Evolutionary conservation across 2,888 invertebrate species (phyloP).

Genomic region (Cistogaster globosa): DNA sequence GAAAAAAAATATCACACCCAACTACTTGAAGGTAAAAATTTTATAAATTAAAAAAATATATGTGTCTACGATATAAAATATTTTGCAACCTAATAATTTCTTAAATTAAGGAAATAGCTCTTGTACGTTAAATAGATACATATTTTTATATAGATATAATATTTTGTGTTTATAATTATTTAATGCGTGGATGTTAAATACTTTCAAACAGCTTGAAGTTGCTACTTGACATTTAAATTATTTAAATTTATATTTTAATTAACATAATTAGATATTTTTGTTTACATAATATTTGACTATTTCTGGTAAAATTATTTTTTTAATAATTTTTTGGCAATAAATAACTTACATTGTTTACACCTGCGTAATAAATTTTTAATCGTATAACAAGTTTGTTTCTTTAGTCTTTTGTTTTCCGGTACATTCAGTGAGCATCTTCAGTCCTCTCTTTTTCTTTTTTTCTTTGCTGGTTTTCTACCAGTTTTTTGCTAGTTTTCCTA

Average conservation of each 20-base stretch:
- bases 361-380: conserved; percentile 55
- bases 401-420: conserved; percentile 65
- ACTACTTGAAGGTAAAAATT: too few relatives aligned
- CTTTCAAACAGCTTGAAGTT: conserved; percentile 28
- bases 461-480: conserved; percentile 18
- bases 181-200: conserved; percentile 48
- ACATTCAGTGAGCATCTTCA: background rate
- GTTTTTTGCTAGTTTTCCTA: conserved; percentile 22
- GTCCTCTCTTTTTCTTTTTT: background rate
- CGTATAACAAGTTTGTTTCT: conserved; percentile 58
- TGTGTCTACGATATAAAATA: too few relatives aligned
- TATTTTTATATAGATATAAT: conserved; percentile 22
- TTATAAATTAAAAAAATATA: too few relatives aligned
- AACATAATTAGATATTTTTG: conserved; percentile 20
- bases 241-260: conserved; percentile 39
- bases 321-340: conserved; percentile 12
- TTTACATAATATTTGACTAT: conserved; percentile 40
- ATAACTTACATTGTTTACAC: conserved; percentile 46
- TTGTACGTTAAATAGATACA: background rate
- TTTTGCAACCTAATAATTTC: background rate
- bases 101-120: conserved; percentile 1
- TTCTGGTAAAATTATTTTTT: background rate
- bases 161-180: background rate
- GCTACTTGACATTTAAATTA: conserved; percentile 61
- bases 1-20: too few relatives aligned